A percentile compares a stretch with the other conserved stretches of the same genome.
Evolutionary conservation across 2,888 invertebrate genomes (phyloP).

Genomic region (Argyresthia albistria): DNA sequence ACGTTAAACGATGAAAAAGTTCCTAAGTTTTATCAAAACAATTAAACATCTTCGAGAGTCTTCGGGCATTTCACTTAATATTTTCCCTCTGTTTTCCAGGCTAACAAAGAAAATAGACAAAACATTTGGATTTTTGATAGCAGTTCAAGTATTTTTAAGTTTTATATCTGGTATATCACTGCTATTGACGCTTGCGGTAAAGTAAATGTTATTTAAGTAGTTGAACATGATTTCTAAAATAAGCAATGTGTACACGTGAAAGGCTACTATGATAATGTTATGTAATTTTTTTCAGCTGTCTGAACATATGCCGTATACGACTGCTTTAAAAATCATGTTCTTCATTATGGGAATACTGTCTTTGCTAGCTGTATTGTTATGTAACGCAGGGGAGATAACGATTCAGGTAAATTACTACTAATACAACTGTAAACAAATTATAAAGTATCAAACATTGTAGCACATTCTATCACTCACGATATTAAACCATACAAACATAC

Average conservation of each 20-base stretch:
- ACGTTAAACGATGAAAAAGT: too few species aligned
- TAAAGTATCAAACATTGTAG: too few species aligned
- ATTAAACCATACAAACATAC: too few species aligned
- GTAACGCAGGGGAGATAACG: slow-evolving; percentile 61
- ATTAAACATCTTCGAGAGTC: too few species aligned
- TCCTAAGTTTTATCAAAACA: too few species aligned
- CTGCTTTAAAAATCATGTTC: slow-evolving; percentile 43
- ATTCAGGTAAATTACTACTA: slow-evolving; percentile 41
- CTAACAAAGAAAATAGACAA: slow-evolving; percentile 45
- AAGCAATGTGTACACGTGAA: neutral
- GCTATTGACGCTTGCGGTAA: slow-evolving; percentile 34
- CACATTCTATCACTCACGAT: too few species aligned
- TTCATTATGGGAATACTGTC: slow-evolving; percentile 47
- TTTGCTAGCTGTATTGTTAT: slow-evolving; percentile 47
- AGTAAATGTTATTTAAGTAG: neutral
- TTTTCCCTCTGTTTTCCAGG: slow-evolving; percentile 20
- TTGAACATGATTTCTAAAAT: neutral
- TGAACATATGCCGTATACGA: slow-evolving; percentile 35
- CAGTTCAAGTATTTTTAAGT: slow-evolving; percentile 48
- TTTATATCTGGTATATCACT: slow-evolving; percentile 44
- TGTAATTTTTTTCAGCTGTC: slow-evolving; percentile 20
- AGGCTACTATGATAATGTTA: neutral
- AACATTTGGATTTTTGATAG: slow-evolving; percentile 49
- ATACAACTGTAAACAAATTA: neutral
- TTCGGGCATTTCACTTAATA: neutral